Base-by-base conservation (phyloP, 2,888 invertebrate species). In the Drosophila bunnanda region DNA sequence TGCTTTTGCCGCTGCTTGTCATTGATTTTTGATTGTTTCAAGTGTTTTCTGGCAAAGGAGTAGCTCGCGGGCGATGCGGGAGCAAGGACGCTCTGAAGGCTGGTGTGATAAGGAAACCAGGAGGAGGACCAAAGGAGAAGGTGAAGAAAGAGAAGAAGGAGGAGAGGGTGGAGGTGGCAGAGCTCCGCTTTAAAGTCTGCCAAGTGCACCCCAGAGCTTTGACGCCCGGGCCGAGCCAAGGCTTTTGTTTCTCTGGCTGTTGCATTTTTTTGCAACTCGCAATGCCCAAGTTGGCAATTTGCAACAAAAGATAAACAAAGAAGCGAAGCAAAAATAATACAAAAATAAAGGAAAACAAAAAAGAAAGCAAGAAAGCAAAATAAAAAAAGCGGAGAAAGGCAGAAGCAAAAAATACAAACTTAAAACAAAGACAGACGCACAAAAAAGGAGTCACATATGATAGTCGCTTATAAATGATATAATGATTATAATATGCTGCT, bases 21-120 rank as follows among this genome's bases (percentile, higher is more conserved):
- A 83, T 83, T 83, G 83, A 83, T 83, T 83, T 83, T 89, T 87
- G 83, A 83, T 89, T 83, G 89, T 83, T 83, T 87, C 87, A 83
- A 83, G 83, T 88, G 89, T 76, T 50, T 50, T 46, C 28, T 72
- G 87, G 61, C 54, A 20, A 55, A 75, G 68, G 44, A 62, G 55
- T 44, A 28, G 53, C 44, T 36, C 38, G 57, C 59, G 57, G 28
- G n/a, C n/a, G 46, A n/a, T n/a, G n/a, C 30, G 32, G 50, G 20
- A 20, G 0, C 32, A 32, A 50, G 50, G 50, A 32, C 32, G 50
- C 17, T 8, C 6, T 2, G 32, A 9, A 20, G 50, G 30, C 13
- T 32, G 50, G 50, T 32, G 59, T 59, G 59, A 58, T 59, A 59
- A 59, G 58, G 38, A 36, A 15, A 7, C 4, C 5, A 15, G 34